Evolutionary conservation across 2,113 vertebrate genomes (phyloP).

Genomic region (Elephantulus edwardii): DNA sequence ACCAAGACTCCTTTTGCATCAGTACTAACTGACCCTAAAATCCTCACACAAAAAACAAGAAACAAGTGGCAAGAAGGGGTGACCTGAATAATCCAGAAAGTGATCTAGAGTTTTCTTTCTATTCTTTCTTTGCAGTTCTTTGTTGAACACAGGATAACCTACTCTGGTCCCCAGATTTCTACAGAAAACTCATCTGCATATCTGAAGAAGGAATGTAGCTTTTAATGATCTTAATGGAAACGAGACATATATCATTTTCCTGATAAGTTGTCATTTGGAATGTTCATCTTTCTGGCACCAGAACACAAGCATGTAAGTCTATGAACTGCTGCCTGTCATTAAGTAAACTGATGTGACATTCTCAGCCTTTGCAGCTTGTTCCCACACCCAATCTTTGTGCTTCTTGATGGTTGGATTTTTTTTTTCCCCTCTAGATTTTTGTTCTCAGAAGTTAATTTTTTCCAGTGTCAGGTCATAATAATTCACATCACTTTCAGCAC

Average conservation of each 20-base stretch:
- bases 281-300: constrained; percentile 59
- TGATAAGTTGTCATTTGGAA: constrained; percentile 69
- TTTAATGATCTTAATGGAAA: constrained; percentile 76
- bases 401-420: constrained; percentile 50
- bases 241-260: constrained; percentile 66
- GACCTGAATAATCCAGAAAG: not conserved
- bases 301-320: constrained; percentile 65
- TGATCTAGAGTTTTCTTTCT: not conserved
- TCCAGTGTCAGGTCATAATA: constrained; percentile 66
- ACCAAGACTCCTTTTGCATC: not conserved
- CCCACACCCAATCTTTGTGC: constrained; percentile 58
- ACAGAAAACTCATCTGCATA: constrained; percentile 70
- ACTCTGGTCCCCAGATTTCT: constrained; percentile 44
- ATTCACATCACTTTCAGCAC: constrained; percentile 62
- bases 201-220: constrained; percentile 59
- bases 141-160: constrained; percentile 15
- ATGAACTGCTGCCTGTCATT: constrained; percentile 60
- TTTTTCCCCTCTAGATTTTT: constrained; percentile 58
- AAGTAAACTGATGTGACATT: constrained; percentile 66
- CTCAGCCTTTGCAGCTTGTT: constrained; percentile 56
- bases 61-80: not conserved
- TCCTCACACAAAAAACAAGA: not conserved
- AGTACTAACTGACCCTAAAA: not conserved
- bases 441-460: constrained; percentile 77
- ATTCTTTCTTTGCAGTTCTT: constrained; percentile 24